These are phyloP conservation scores for Pteromalus puparum DNA, from an alignment of 1,140 invertebrate species.

Conservation along the genomic window DNA sequence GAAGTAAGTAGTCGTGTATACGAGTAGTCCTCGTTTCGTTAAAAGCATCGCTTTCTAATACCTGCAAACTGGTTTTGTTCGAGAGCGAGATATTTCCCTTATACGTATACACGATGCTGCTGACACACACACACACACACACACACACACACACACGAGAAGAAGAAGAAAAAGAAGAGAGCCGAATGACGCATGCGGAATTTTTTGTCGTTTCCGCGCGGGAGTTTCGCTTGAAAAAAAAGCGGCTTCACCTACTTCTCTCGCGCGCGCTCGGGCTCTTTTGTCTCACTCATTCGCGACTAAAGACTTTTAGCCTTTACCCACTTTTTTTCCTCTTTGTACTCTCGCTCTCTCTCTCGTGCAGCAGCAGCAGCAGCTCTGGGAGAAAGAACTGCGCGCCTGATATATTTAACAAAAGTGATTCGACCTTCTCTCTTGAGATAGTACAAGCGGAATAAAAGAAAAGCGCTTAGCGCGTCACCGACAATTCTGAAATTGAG, in stretches of 20 bases:
- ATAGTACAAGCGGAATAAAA: neutral
- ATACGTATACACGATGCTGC: neutral
- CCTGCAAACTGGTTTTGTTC: neutral
- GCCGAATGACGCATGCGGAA: conserved; percentile 8
- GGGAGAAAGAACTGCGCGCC: neutral
- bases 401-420: neutral
- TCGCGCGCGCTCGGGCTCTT: neutral
- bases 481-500: neutral
- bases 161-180: neutral
- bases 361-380: no score
- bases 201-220: conserved; percentile 21
- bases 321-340: conserved; percentile 27
- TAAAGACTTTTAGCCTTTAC: conserved; percentile 46
- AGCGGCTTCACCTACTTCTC: conserved; percentile 39
- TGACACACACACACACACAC: no score
- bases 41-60: neutral
- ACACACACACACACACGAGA: neutral
- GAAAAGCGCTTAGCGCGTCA: neutral
- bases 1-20: no score
- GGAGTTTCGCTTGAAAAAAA: conserved; percentile 22
- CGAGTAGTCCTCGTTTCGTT: neutral
- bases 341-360: neutral
- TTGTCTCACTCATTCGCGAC: conserved; percentile 15
- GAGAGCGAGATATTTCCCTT: neutral
- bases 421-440: neutral